A percentile compares a stretch with the other conserved stretches of the same genome.
Conservation (phyloP, 2,797 vertebrate species). For the Danio tinwini region DNA sequence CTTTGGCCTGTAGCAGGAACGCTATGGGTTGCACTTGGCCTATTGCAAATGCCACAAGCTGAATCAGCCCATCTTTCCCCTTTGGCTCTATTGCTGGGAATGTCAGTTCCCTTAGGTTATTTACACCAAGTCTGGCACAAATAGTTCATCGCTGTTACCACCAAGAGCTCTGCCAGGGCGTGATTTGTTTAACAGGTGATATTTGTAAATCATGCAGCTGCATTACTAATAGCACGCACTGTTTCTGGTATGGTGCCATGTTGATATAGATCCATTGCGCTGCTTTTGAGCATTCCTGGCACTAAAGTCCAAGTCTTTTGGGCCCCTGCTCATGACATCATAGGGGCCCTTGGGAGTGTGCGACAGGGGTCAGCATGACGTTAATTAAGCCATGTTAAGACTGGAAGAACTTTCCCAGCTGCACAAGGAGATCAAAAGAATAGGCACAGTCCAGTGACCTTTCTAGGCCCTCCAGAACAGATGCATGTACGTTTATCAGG, state of each 20-base stretch:
- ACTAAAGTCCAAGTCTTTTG: slow-evolving; percentile 34
- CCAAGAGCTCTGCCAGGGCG: neutral
- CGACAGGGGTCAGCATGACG: slow-evolving; percentile 42
- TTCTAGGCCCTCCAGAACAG: slow-evolving; percentile 5
- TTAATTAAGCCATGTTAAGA: slow-evolving; percentile 47
- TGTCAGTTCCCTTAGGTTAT: slow-evolving; percentile 35
- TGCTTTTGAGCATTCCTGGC: neutral
- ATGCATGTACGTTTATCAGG: slow-evolving; percentile 4
- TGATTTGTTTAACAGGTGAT: slow-evolving; percentile 4
- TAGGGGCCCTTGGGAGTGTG: slow-evolving; percentile 14
- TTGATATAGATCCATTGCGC: slow-evolving; percentile 15
- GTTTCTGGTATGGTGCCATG: neutral
- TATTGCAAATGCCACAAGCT: slow-evolving; percentile 41
- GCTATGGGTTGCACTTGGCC: slow-evolving; percentile 4
- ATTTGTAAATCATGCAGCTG: neutral
- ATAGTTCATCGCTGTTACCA: neutral
- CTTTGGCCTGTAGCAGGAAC: slow-evolving; percentile 1
- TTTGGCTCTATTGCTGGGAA: slow-evolving; percentile 32
- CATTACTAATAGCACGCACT: slow-evolving; percentile 4
- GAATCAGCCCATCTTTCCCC: slow-evolving; percentile 10
- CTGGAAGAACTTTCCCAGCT: slow-evolving; percentile 57
- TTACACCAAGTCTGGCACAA: neutral
- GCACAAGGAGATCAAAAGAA: slow-evolving; percentile 52
- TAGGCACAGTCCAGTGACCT: slow-evolving; percentile 29
- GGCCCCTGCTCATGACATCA: slow-evolving; percentile 48